These are phyloP conservation scores for Aphis gossypii DNA, from an alignment of 1,140 invertebrate species.

Conservation along the genomic window DNA sequence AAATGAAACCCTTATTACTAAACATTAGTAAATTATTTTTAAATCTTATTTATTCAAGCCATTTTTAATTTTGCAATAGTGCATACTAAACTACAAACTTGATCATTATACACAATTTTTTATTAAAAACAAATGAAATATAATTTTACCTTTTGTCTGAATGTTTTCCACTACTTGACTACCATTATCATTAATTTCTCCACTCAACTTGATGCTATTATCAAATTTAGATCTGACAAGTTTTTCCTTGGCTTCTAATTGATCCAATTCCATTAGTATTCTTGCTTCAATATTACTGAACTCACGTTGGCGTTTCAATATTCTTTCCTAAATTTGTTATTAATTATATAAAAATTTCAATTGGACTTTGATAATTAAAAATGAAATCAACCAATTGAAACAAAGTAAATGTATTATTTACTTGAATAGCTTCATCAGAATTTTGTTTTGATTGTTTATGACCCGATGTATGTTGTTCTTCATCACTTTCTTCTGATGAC, in stretches of 20 bases:
- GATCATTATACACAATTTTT: conserved; percentile 22
- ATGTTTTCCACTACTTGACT: conserved; percentile 56
- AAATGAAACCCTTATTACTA: too few species aligned
- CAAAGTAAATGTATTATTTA: not conserved
- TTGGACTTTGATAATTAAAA: not conserved
- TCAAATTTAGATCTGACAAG: conserved; percentile 50
- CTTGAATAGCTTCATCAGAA: conserved; percentile 35
- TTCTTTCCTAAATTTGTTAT: conserved; percentile 26
- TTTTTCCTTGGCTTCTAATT: conserved; percentile 43
- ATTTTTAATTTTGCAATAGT: conserved; percentile 21
- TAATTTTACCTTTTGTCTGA: conserved; percentile 51
- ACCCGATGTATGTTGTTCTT: not conserved
- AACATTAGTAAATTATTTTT: too few species aligned
- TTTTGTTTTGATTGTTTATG: conserved; percentile 9
- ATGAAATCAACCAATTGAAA: not conserved
- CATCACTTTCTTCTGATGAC: not conserved
- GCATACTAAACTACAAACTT: conserved; percentile 45
- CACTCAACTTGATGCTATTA: conserved; percentile 30
- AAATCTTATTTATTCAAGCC: not conserved
- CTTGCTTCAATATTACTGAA: conserved; percentile 53
- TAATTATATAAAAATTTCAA: not conserved
- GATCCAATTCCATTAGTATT: conserved; percentile 41
- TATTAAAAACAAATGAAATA: conserved; percentile 21
- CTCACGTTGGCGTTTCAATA: conserved; percentile 45
- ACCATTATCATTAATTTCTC: conserved; percentile 43